Conservation (phyloP, 1,140 invertebrate genomes). For the Drosophila sp. region DNA sequence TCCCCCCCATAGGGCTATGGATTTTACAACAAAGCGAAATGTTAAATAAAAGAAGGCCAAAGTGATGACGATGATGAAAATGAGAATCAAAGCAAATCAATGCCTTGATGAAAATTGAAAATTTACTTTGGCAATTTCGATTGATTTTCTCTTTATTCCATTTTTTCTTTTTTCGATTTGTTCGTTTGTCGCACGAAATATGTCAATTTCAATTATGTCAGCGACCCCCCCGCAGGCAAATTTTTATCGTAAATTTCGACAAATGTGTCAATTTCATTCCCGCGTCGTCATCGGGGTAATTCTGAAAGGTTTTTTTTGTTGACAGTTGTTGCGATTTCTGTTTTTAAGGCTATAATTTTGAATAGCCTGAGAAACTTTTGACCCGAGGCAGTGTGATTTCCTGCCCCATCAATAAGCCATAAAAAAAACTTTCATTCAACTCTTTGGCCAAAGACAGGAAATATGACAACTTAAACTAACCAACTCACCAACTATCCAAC, state of each 20-base stretch:
- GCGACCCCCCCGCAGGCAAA: conserved; percentile 48
- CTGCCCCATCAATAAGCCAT: conserved; percentile 54
- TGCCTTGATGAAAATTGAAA: conserved; percentile 75
- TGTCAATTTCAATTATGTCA: conserved; percentile 75
- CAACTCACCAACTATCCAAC: conserved; percentile 24
- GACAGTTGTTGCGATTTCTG: conserved; percentile 53
- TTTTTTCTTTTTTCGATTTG: not conserved
- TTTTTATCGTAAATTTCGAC: conserved; percentile 54
- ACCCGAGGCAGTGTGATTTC: conserved; percentile 37
- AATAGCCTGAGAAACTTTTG: conserved; percentile 4
- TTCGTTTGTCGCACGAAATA: conserved; percentile 58
- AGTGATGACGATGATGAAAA: conserved; percentile 59
- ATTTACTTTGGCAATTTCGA: conserved; percentile 73
- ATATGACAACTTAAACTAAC: conserved; percentile 46
- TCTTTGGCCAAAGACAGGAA: conserved; percentile 58
- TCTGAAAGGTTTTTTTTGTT: conserved; percentile 56
- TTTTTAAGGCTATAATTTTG: conserved; percentile 33
- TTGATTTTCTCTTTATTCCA: conserved; percentile 21
- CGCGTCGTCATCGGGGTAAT: conserved; percentile 51
- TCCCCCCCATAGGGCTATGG: conserved; percentile 23
- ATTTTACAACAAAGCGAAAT: conserved; percentile 58
- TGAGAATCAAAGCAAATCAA: conserved; percentile 78
- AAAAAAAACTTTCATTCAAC: conserved; percentile 52
- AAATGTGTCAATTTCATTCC: conserved; percentile 65
- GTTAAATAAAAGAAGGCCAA: conserved; percentile 64